Evolutionary conservation across 2,888 invertebrate species (phyloP).

Genomic region (Phaedon cochleariae): DNA sequence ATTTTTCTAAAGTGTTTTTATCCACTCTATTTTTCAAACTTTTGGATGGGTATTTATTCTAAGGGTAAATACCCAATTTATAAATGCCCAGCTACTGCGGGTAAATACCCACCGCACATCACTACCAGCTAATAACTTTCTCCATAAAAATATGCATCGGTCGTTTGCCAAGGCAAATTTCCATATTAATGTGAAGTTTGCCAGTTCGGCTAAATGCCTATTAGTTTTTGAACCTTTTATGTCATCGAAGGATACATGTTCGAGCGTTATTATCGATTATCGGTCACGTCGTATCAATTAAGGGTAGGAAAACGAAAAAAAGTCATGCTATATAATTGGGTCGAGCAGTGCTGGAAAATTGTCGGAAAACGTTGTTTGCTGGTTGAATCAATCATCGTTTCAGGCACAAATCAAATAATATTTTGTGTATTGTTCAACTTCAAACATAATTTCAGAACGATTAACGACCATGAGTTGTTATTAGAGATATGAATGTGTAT

Average conservation of each 20-base stretch:
- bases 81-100: no score
- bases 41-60: no score
- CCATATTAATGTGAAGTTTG: no score
- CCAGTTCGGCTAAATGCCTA: not conserved
- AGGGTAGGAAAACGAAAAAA: not conserved
- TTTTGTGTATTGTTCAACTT: not conserved
- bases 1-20: no score
- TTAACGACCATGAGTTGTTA: not conserved
- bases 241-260: constrained; percentile 1
- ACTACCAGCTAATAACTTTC: no score
- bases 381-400: not conserved
- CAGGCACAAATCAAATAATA: not conserved
- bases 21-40: no score
- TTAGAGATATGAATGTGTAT: no score
- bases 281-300: not conserved
- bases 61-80: no score
- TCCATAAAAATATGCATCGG: no score
- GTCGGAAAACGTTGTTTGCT: not conserved
- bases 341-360: not conserved
- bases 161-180: not conserved
- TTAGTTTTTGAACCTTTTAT: not conserved
- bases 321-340: constrained; percentile 1
- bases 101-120: no score
- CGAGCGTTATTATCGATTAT: constrained; percentile 11
- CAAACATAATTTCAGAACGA: not conserved